Base-by-base conservation (phyloP, 2,113 vertebrate species). In the Saccopteryx bilineata region DNA sequence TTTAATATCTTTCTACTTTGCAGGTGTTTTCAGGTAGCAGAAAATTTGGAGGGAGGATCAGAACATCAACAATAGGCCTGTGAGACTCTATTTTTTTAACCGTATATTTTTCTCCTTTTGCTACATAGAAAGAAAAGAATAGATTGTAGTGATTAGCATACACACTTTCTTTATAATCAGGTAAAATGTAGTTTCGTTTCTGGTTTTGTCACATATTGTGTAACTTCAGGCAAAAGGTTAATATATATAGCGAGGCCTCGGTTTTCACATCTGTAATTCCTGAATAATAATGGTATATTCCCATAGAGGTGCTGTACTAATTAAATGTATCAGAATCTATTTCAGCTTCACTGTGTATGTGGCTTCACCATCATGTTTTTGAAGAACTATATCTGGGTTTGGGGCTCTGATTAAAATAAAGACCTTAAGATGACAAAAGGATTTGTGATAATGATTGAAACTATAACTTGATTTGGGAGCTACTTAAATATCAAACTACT, bases 11-110 rank as follows among this genome's bases (percentile, higher is more conserved):
- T 95, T 90, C 46, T 65, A 88, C 1, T 13, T 92, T 85, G 13
- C 24, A 85, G 54, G 13, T 85, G 50, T 89, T 92, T 72, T 89
- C 61, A 90, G 48, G 14, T 52, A 58, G 61, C n/a, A 86, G 24
- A 46, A 80, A 94, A 28, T 76, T 94, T 91, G 71, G 88, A 18
- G 61, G 31, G 31, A 91, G 66, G 46, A 91, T 91, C 28, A 91
- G 9, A 96, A 92, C 12, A 83, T 82, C n/a, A 87, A 56, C 52
- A 92, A 56, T 24, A 80, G 46, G 15, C 6, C 39, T 60, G 91
- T 31, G 31, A 28, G 48, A 54, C 31, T 87, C 1, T 84, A 28
- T 58, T 95, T 82, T 79, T 72, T 69, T 50, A 76, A 82, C 5
- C 15, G 48, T 11, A 65, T 74, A 66, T 71, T 87, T 66, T 75